Evolutionary conservation across 2,797 vertebrate genomes (phyloP).

Genomic region (Lemur catta): DNA sequence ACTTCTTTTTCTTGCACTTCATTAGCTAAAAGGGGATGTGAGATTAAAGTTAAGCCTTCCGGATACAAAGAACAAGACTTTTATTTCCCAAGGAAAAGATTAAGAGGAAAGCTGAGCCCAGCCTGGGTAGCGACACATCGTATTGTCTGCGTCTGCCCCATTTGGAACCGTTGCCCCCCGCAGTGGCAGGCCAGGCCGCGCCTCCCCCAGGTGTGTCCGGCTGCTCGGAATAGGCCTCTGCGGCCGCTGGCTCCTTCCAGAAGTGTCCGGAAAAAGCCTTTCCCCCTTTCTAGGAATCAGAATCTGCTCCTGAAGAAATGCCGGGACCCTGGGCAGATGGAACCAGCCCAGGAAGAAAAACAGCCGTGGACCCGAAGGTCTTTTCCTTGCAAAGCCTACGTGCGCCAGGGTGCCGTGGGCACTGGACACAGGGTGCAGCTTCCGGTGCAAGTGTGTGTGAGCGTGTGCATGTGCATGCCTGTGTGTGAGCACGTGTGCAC

Average conservation of each 20-base stretch:
- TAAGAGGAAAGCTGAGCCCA: not conserved
- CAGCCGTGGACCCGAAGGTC: not conserved
- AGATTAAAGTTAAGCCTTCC: not conserved
- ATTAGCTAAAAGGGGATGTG: not conserved
- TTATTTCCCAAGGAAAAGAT: not conserved
- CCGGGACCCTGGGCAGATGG: not conserved
- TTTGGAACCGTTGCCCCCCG: not conserved
- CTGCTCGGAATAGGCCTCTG: not conserved
- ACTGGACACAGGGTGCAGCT: not conserved
- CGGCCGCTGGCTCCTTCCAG: not conserved
- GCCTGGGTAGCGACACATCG: not conserved
- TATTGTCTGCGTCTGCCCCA: rapidly evolving
- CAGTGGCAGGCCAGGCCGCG: not conserved
- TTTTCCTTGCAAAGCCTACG: not conserved
- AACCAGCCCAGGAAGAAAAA: not conserved
- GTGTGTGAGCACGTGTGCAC: not conserved
- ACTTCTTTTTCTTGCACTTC: not conserved
- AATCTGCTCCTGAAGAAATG: not conserved
- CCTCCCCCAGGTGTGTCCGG: not conserved
- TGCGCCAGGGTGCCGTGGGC: not conserved
- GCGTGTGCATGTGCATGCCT: not conserved
- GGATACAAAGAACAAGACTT: not conserved
- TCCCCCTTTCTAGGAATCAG: not conserved
- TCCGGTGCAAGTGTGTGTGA: not conserved
- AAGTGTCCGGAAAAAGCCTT: not conserved